phyloP scores from a whole-genome alignment of 2,113 vertebrate species.

The Cyprinodon variegatus region DNA sequence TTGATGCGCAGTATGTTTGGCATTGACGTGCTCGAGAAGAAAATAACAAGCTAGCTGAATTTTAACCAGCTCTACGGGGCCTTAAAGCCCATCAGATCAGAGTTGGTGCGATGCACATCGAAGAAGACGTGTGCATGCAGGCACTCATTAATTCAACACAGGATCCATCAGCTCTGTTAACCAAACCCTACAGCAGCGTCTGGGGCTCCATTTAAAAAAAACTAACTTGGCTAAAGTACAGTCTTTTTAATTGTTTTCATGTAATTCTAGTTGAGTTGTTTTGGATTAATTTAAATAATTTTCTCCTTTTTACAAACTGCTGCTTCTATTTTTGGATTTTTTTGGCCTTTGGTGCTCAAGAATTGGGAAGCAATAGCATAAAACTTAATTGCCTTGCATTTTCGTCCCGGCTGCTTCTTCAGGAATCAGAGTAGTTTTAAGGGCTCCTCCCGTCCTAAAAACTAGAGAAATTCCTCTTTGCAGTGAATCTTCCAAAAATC shows the following conservation, averaged over 20 bases:
- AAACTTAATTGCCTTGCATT: background rate
- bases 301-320: background rate
- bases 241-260: background rate
- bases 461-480: background rate
- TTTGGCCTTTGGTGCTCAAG: background rate
- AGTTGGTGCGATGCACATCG: background rate
- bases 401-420: background rate
- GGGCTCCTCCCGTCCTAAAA: no score
- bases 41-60: conserved; percentile 25
- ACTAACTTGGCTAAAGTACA: background rate
- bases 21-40: conserved; percentile 11
- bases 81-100: conserved; percentile 1
- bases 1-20: conserved; percentile 31
- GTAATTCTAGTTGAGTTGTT: background rate
- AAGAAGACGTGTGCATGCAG: background rate
- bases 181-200: background rate
- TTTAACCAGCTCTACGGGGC: background rate
- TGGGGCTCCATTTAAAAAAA: background rate
- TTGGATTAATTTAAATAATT: background rate
- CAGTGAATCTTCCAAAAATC: background rate
- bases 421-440: background rate
- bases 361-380: background rate
- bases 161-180: background rate
- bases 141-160: background rate
- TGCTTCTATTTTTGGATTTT: no score